phyloP scores from a whole-genome alignment of 2,113 vertebrate genomes.

The Synchiropus splendidus region DNA sequence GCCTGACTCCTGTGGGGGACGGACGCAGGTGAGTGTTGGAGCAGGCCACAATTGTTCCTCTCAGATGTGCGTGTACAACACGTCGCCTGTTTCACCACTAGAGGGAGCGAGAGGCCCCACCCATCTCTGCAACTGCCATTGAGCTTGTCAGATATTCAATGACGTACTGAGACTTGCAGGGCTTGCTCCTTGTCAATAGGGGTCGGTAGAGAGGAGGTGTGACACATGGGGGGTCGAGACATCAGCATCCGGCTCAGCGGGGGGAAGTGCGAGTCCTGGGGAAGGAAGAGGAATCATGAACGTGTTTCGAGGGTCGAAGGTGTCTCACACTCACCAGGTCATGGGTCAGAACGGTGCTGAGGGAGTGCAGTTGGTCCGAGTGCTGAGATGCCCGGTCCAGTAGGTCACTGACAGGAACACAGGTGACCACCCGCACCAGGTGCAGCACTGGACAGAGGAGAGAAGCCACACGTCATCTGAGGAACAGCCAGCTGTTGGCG shows the following conservation, averaged over 20 bases:
- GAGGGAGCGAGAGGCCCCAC: not conserved
- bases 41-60: no score
- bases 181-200: constrained; percentile 68
- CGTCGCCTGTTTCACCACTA: not conserved
- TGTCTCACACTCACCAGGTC: constrained; percentile 55
- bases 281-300: not conserved
- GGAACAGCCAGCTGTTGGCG: no score
- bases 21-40: not conserved
- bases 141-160: not conserved
- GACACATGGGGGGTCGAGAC: constrained; percentile 62
- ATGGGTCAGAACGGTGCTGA: constrained; percentile 58
- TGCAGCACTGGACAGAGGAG: constrained; percentile 25
- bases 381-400: constrained; percentile 64
- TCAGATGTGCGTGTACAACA: no score
- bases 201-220: constrained; percentile 66
- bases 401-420: constrained; percentile 55
- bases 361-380: constrained; percentile 65
- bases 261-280: constrained; percentile 60
- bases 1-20: constrained; percentile 47
- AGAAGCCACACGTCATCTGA: no score
- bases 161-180: constrained; percentile 59
- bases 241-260: constrained; percentile 40
- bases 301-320: not conserved
- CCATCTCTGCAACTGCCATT: no score
- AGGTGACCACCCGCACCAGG: constrained; percentile 21